Conservation (phyloP, 2,797 vertebrate genomes). For the Pachyuromys duprasi region DNA sequence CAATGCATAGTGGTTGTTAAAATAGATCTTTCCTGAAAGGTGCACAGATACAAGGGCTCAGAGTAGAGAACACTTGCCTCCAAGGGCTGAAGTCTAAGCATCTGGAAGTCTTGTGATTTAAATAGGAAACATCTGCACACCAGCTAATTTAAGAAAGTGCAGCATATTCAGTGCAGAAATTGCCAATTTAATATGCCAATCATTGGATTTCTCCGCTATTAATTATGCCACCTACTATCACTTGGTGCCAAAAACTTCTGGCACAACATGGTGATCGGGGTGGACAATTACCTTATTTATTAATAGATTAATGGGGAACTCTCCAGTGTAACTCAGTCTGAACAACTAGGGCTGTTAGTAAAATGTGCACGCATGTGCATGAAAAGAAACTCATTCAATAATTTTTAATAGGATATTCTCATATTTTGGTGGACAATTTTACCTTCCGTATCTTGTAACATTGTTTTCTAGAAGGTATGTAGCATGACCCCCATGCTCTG, state of each 20-base stretch:
- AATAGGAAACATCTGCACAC: neutral
- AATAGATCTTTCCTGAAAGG: neutral
- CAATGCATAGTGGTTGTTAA: neutral
- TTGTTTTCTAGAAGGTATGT: slow-evolving; percentile 3
- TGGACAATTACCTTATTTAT: neutral
- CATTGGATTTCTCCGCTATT: neutral
- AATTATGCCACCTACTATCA: slow-evolving; percentile 33
- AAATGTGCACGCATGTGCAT: neutral
- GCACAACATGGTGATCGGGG: neutral
- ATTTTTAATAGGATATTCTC: neutral
- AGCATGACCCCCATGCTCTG: neutral
- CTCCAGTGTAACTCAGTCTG: neutral
- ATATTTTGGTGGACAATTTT: neutral
- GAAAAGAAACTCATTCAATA: neutral
- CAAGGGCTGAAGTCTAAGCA: neutral
- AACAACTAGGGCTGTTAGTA: neutral
- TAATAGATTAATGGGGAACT: neutral
- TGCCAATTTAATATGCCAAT: neutral
- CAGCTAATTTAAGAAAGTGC: neutral
- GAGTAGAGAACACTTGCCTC: neutral
- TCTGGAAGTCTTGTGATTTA: neutral
- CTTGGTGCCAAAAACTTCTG: neutral
- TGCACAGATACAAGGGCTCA: neutral
- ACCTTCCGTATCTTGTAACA: neutral
- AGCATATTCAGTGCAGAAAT: slow-evolving; percentile 21